phyloP scores from a whole-genome alignment of 2,797 vertebrate genomes.

The Coreius guichenoti region DNA sequence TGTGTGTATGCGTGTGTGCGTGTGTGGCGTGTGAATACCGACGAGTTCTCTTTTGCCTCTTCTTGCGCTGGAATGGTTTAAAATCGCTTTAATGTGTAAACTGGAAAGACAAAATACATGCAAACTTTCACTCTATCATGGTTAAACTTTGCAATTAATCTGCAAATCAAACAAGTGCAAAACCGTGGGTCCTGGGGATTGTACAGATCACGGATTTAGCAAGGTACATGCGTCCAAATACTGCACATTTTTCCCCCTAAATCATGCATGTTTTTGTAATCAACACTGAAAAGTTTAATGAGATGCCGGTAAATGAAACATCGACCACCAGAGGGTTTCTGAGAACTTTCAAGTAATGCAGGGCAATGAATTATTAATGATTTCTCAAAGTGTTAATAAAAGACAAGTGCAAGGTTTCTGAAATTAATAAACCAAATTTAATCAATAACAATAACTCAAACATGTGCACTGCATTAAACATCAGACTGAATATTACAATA shows the following conservation, averaged over 20 bases:
- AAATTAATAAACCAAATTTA: not conserved
- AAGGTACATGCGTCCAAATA: not conserved
- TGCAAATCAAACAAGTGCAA: no score
- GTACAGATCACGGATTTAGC: not conserved
- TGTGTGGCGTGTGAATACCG: no score
- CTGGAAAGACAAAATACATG: no score
- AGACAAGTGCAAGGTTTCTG: not conserved
- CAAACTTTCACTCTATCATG: no score
- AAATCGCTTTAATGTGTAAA: no score
- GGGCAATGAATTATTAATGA: not conserved
- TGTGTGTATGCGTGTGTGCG: no score
- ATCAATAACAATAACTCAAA: not conserved
- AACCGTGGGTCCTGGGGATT: no score
- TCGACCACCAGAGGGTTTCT: not conserved
- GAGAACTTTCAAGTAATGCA: not conserved
- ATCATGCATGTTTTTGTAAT: not conserved
- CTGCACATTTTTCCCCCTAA: no score
- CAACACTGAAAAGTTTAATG: not conserved
- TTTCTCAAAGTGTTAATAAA: not conserved
- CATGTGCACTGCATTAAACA: not conserved
- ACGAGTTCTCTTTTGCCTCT: no score
- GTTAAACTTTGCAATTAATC: no score
- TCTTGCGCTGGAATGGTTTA: no score
- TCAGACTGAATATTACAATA: not conserved
- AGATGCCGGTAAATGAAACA: not conserved